Base-by-base conservation (phyloP, 2,888 invertebrate species). In the Eledona agricola region DNA sequence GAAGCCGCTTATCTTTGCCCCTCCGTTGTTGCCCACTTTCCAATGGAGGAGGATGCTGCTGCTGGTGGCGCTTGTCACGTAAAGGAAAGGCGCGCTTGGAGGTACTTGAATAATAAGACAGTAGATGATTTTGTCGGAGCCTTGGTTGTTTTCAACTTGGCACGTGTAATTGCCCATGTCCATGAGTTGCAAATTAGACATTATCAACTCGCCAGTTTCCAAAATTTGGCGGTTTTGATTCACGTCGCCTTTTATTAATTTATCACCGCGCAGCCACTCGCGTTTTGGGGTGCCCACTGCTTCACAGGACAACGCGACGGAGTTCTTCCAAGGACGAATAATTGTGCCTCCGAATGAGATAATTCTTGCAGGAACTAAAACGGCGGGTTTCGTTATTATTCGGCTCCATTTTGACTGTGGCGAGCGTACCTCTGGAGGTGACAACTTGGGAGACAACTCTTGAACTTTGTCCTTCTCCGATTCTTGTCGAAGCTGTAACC, bases 381-480 rank as follows among this genome's bases (percentile, higher is more conserved):
- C 23, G 6, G 12, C 9, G 9, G 19, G 19, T 19, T 32, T 2
- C 15, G 6, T 13, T 6, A n/a, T n/a, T n/a, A n/a, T n/a, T n/a
- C n/a, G n/a, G n/a, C n/a, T n/a, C n/a, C n/a, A n/a, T n/a, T n/a
- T n/a, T n/a, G n/a, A n/a, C n/a, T n/a, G n/a, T n/a, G n/a, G n/a
- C n/a, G n/a, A n/a, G n/a, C 64, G 63, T 62, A 76, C 84, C 81
- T 63, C 85, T 80, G 59, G 80, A 82, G 2, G 83, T 83, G 4
- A 86, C 84, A 15, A 86, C 81, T 73, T 86, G 86, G 0, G 85
- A 82, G 3, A 84, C 84, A 1, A 87, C 85, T 45, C 81, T 78
- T 0, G 87, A 87, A 70, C 85, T 87, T 66, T 85, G 86, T 0
- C 90, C 90, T 71, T 90, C 89, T 0, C 90, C 90, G 23, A 89